Percentiles rank a stretch among this genome's conserved stretches.
phyloP scores from a whole-genome alignment of 1,140 invertebrate genomes.

The Tetraneura akinire region DNA sequence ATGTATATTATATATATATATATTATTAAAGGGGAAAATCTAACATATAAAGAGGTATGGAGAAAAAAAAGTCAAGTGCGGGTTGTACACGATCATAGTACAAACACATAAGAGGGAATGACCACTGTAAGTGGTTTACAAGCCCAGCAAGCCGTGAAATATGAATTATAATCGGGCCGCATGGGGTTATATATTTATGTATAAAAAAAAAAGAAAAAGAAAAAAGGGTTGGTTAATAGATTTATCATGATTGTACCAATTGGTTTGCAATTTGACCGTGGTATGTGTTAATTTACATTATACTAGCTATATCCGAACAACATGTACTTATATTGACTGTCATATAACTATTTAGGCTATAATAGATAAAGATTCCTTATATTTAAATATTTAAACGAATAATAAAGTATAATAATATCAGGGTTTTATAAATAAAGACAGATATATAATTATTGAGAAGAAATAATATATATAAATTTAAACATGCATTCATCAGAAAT shows the following conservation, averaged over 20 bases:
- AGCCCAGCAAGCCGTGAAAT: conserved; percentile 44
- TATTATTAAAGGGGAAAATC: conserved; percentile 16
- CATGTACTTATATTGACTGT: background rate
- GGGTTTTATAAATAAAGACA: too few relatives aligned
- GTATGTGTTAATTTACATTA: conserved; percentile 1
- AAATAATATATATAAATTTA: too few relatives aligned
- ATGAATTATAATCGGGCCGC: conserved; percentile 46
- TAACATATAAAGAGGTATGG: background rate
- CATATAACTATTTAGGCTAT: background rate
- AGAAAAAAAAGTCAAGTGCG: conserved; percentile 49
- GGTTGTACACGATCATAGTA: conserved; percentile 37
- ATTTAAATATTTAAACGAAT: too few relatives aligned
- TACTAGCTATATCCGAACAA: background rate
- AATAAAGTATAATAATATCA: too few relatives aligned
- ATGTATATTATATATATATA: background rate
- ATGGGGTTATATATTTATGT: conserved; percentile 20
- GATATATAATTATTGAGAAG: too few relatives aligned
- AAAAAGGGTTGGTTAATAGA: conserved; percentile 49
- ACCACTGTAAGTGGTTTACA: conserved; percentile 48
- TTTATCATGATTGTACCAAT: conserved; percentile 49
- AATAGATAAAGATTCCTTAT: too few relatives aligned
- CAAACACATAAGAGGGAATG: conserved; percentile 45
- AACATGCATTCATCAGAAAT: too few relatives aligned
- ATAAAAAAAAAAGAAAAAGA: too few relatives aligned
- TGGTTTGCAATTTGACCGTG: conserved; percentile 44